phyloP scores from a whole-genome alignment of 2,113 vertebrate genomes.

The Dasyprocta punctata region DNA sequence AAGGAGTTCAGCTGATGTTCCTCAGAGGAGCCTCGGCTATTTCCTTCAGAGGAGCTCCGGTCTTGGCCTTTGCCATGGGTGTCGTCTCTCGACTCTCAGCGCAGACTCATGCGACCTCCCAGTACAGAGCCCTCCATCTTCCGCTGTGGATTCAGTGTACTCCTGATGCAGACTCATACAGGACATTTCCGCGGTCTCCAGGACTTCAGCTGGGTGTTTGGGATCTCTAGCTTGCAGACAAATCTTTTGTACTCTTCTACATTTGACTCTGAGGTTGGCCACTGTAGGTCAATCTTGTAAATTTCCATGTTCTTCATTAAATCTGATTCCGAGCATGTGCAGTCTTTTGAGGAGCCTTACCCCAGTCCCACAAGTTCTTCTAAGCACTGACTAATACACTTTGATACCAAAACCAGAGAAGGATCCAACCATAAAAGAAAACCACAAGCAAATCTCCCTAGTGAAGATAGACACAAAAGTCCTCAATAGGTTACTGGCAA shows the following conservation, averaged over 20 bases:
- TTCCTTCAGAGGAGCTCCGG: not conserved
- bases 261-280: not conserved
- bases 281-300: not conserved
- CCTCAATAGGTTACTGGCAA: too few relatives aligned
- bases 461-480: too few relatives aligned
- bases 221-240: not conserved
- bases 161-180: not conserved
- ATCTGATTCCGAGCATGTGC: not conserved
- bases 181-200: not conserved
- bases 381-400: not conserved
- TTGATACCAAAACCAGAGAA: not conserved
- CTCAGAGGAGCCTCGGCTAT: not conserved
- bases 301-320: not conserved
- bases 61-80: not conserved
- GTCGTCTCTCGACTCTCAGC: not conserved
- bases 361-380: not conserved
- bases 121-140: not conserved
- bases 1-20: not conserved
- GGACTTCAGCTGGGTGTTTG: not conserved
- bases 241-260: not conserved
- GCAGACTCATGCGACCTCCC: not conserved
- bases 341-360: not conserved
- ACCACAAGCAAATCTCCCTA: not conserved
- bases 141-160: not conserved
- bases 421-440: not conserved